Conservation (phyloP, 2,888 invertebrate species). For the Diaprepes abbreviatus region DNA sequence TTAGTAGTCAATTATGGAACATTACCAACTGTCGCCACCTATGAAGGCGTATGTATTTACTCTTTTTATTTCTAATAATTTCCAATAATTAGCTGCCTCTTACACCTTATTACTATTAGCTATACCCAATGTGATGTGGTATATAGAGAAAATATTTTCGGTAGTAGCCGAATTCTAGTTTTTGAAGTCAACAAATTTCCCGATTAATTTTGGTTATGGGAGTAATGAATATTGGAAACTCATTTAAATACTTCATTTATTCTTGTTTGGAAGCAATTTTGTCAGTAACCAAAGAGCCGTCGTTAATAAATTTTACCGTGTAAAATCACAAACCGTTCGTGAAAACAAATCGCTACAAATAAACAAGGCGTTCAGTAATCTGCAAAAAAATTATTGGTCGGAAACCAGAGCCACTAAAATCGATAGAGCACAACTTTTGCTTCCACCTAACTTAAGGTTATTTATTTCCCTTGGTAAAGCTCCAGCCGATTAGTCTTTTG, state of each 20-base stretch:
- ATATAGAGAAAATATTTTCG: too few relatives aligned
- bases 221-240: constrained; percentile 11
- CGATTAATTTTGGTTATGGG: constrained; percentile 21
- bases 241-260: constrained; percentile 38
- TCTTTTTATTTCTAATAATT: too few relatives aligned
- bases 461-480: constrained; percentile 47
- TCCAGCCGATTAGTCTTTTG: constrained; percentile 47
- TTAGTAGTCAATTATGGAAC: too few relatives aligned
- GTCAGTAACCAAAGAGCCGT: constrained; percentile 37
- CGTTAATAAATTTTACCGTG: constrained; percentile 41
- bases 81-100: too few relatives aligned
- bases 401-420: constrained; percentile 43
- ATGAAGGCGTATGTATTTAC: too few relatives aligned
- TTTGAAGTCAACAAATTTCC: constrained; percentile 9
- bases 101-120: too few relatives aligned
- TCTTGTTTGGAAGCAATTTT: constrained; percentile 39
- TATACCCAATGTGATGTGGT: too few relatives aligned
- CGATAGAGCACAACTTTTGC: constrained; percentile 43
- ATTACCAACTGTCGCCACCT: too few relatives aligned
- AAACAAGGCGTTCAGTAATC: constrained; percentile 48
- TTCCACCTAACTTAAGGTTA: constrained; percentile 44
- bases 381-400: constrained; percentile 48
- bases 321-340: constrained; percentile 46
- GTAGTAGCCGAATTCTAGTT: too few relatives aligned
- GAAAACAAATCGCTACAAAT: constrained; percentile 47